These are phyloP conservation scores for Paratrypauchen microcephalus DNA, from an alignment of 2,797 vertebrate genomes.

Conservation along the genomic window DNA sequence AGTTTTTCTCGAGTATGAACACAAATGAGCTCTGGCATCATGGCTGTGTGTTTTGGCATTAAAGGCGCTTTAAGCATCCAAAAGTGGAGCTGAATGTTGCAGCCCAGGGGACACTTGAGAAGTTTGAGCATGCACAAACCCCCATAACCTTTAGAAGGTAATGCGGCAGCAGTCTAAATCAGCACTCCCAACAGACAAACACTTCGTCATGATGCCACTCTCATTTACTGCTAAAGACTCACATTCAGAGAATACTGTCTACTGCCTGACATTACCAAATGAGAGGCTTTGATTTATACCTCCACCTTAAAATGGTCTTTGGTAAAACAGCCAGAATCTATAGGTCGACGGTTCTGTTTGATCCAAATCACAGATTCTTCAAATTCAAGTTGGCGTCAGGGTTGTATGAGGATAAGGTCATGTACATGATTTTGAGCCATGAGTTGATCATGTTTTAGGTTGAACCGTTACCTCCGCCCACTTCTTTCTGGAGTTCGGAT, in stretches of 20 bases:
- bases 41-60: not conserved
- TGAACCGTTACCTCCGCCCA: too few species aligned
- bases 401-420: not conserved
- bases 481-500: too few species aligned
- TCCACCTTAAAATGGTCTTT: not conserved
- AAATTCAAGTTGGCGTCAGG: not conserved
- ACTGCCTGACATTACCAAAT: not conserved
- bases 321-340: not conserved
- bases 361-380: not conserved
- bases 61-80: conserved; percentile 2
- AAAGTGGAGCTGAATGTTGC: conserved; percentile 2
- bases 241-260: not conserved
- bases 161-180: conserved; percentile 14
- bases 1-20: not conserved
- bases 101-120: conserved; percentile 8
- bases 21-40: conserved; percentile 2
- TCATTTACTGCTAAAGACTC: not conserved
- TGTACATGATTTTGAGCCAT: too few species aligned
- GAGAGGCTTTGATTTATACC: not conserved
- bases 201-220: conserved; percentile 12
- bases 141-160: conserved; percentile 18
- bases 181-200: conserved; percentile 14
- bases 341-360: not conserved
- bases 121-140: conserved; percentile 14
- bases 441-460: too few species aligned